Evolutionary conservation across 2,888 invertebrate species (phyloP).

Genomic region (Tinea trinotella): DNA sequence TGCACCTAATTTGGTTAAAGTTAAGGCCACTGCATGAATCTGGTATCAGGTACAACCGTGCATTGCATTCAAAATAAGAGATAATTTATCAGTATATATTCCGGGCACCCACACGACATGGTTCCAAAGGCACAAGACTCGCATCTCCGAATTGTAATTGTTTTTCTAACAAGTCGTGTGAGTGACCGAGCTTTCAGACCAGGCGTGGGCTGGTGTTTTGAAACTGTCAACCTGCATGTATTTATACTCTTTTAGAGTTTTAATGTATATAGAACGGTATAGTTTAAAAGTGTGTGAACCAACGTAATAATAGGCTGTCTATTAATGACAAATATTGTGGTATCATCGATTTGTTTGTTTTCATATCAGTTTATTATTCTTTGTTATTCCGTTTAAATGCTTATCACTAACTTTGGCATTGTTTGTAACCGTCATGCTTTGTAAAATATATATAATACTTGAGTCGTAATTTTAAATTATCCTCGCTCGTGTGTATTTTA

Average conservation of each 20-base stretch:
- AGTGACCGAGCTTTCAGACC: constrained; percentile 9
- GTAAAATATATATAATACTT: too few relatives aligned
- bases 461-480: too few relatives aligned
- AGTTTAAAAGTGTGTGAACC: too few relatives aligned
- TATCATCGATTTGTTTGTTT: background rate
- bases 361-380: background rate
- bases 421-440: too few relatives aligned
- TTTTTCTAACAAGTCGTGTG: constrained; percentile 19
- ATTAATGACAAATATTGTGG: constrained; percentile 2
- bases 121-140: constrained; percentile 15
- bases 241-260: too few relatives aligned
- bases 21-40: background rate
- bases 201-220: constrained; percentile 5
- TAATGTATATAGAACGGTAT: too few relatives aligned
- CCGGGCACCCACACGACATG: constrained; percentile 20
- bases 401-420: too few relatives aligned
- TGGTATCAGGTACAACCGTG: constrained; percentile 15
- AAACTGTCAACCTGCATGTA: background rate
- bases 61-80: constrained; percentile 9
- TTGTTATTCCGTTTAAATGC: too few relatives aligned
- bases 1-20: constrained; percentile 3
- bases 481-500: too few relatives aligned
- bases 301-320: background rate
- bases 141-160: constrained; percentile 21
- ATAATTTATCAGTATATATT: constrained; percentile 17